These are phyloP conservation scores for Drosophila bipectinata DNA, from an alignment of 1,140 invertebrate genomes.

Conservation along the genomic window DNA sequence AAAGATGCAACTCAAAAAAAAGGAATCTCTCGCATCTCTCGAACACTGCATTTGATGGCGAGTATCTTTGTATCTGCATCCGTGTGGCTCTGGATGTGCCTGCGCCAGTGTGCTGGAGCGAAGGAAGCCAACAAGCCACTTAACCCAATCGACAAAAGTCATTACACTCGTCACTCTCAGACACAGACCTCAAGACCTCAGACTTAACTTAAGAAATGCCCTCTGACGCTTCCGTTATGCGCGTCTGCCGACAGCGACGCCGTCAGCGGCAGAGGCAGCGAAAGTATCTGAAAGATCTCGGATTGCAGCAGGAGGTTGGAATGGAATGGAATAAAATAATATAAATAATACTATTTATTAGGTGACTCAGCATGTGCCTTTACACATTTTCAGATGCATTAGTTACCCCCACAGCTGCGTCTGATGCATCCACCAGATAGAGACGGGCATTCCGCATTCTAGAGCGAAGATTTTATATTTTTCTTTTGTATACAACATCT, in stretches of 20 bases:
- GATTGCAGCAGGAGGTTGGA: conserved; percentile 15
- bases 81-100: conserved; percentile 21
- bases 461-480: conserved; percentile 27
- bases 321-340: conserved; percentile 67
- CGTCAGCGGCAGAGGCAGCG: not conserved
- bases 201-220: conserved; percentile 19
- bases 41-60: conserved; percentile 58
- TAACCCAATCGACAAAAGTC: conserved; percentile 82
- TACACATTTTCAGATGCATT: too few relatives aligned
- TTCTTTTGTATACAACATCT: conserved; percentile 55
- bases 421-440: conserved; percentile 57
- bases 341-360: conserved; percentile 79
- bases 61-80: conserved; percentile 15
- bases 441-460: conserved; percentile 13
- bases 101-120: conserved; percentile 48
- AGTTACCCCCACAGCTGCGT: conserved; percentile 17
- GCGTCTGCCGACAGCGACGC: conserved; percentile 29
- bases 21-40: conserved; percentile 60
- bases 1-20: conserved; percentile 70
- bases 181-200: conserved; percentile 6
- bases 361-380: conserved; percentile 5
- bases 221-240: conserved; percentile 70
- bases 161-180: conserved; percentile 78
- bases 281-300: conserved; percentile 31
- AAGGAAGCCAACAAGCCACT: conserved; percentile 81